Conservation (phyloP, 2,888 invertebrate genomes). For the Habroteleia sp. region DNA sequence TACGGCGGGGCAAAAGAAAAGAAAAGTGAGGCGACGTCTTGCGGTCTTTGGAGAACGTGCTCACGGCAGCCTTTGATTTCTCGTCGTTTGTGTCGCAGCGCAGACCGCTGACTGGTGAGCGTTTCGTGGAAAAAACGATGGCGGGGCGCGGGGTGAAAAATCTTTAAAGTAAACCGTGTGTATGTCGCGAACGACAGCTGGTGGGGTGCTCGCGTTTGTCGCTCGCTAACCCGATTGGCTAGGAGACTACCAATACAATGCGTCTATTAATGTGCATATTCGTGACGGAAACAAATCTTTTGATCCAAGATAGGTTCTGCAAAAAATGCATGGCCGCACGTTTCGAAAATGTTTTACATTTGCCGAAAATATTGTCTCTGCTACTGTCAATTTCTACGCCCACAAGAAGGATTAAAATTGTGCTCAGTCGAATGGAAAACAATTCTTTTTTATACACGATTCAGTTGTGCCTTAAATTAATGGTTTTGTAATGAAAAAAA, state of each 20-base stretch:
- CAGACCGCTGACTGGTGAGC: constrained; percentile 50
- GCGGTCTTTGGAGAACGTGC: constrained; percentile 53
- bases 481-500: too few relatives aligned
- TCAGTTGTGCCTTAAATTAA: too few relatives aligned
- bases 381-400: too few relatives aligned
- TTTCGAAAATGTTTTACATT: too few relatives aligned
- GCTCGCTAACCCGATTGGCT: constrained; percentile 75
- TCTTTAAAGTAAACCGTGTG: constrained; percentile 73
- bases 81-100: constrained; percentile 60
- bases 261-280: constrained; percentile 65
- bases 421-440: too few relatives aligned
- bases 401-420: too few relatives aligned
- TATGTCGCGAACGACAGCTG: constrained; percentile 64
- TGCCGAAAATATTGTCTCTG: too few relatives aligned
- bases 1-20: constrained; percentile 32
- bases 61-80: constrained; percentile 55
- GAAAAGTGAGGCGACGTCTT: constrained; percentile 53
- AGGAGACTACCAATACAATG: constrained; percentile 74
- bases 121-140: constrained; percentile 50
- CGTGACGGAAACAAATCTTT: constrained; percentile 7
- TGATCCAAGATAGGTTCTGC: too few relatives aligned
- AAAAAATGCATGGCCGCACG: too few relatives aligned
- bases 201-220: constrained; percentile 72
- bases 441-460: too few relatives aligned
- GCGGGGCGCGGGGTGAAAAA: constrained; percentile 64